Percentiles rank a stretch among this genome's conserved stretches.
Conservation (phyloP, 2,888 invertebrate species). For the Cheilosia impressa region DNA sequence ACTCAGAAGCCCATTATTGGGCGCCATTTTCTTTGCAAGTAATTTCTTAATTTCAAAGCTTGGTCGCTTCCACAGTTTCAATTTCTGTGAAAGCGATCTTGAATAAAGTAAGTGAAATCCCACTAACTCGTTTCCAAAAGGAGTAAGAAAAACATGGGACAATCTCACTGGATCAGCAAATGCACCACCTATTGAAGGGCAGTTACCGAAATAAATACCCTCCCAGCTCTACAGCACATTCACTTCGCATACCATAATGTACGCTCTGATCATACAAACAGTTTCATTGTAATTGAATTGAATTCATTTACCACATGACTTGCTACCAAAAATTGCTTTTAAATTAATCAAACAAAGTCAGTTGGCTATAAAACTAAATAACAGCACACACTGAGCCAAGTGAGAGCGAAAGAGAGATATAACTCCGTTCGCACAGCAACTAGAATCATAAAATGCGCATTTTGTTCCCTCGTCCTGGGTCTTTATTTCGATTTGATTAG, state of each 20-base stretch:
- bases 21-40: too few species aligned
- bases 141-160: too few species aligned
- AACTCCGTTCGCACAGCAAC: conserved; percentile 43
- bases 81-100: too few species aligned
- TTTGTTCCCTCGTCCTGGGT: conserved; percentile 19
- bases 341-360: conserved; percentile 73
- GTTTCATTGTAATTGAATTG: conserved; percentile 66
- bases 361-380: conserved; percentile 64
- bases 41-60: too few species aligned
- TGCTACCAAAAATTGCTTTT: conserved; percentile 68
- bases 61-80: too few species aligned
- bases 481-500: conserved; percentile 74
- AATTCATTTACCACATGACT: conserved; percentile 67
- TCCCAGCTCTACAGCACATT: neutral
- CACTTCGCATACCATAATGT: neutral
- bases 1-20: too few species aligned
- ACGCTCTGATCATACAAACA: conserved; percentile 2
- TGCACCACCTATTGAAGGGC: too few species aligned
- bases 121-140: too few species aligned
- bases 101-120: too few species aligned
- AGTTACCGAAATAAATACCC: neutral
- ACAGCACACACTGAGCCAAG: conserved; percentile 22
- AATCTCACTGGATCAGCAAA: too few species aligned
- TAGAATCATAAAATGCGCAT: conserved; percentile 67
- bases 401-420: conserved; percentile 14